Base-by-base conservation (phyloP, 2,797 vertebrate species). In the Amphiprion clarkii region DNA sequence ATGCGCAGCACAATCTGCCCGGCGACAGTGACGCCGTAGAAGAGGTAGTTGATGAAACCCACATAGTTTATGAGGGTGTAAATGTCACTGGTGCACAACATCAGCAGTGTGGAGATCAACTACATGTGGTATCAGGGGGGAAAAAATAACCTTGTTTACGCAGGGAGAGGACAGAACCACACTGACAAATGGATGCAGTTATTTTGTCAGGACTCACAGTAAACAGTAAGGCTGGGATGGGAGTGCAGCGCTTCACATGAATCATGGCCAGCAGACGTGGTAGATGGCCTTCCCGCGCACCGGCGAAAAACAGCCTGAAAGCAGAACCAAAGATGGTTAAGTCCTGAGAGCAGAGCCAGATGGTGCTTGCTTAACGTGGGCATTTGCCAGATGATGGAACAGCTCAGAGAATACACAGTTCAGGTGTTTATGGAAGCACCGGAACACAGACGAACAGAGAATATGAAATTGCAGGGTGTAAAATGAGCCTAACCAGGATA, bases 51-150 rank as follows among this genome's bases (percentile, higher is more conserved):
- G 91, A 97, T 97, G 92, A 97, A 97, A 56, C 96, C 96, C 67
- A 97, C 96, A 0, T 97, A 97, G 94, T 96, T 98, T 90, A 98
- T 98, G 74, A 98, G 96, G 0, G 96, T 97, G 95, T 97, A 97
- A 87, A 97, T 98, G 93, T 98, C 97, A 17, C 96, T 96, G 84
- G 96, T 97, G 88, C 96, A 95, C 92, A 97, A 90, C 96, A 97
- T 97, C 67, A 98, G 94, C 82, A 97, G 91, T 2, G 96, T 97
- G 58, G 96, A 96, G 59, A 81, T 73, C 29, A 82, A 33, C 82
- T 87, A 25, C 68, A 67, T 13, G 42, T 16, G 40, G 53, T 0
- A 19, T 0, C 16, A 68, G 4, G 23, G 14, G 36, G 11, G 2
- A 19, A 3, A 7, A 1, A 2, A 1, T 27, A 33, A 6, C 25